Evolutionary conservation across 2,888 invertebrate genomes (phyloP).

Genomic region (Euplexia lucipara): DNA sequence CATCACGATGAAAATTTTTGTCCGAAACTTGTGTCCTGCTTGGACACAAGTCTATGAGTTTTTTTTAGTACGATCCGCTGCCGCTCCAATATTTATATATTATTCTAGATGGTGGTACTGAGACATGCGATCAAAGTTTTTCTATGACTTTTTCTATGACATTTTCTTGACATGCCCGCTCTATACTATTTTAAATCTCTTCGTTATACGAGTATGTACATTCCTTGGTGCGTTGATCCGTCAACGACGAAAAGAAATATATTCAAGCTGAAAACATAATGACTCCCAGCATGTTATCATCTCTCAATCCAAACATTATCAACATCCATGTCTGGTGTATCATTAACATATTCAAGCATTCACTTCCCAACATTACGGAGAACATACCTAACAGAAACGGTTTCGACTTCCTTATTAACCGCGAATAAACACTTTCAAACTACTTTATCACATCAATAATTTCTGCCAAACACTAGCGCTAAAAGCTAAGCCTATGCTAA

Average conservation of each 20-base stretch:
- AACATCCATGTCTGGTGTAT: not conserved
- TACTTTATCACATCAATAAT: slow-evolving; percentile 46
- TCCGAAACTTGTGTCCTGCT: too few relatives aligned
- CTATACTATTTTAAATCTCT: too few relatives aligned
- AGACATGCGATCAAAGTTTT: too few relatives aligned
- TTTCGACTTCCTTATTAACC: slow-evolving; percentile 34
- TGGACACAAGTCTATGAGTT: too few relatives aligned
- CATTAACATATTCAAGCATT: slow-evolving; percentile 8
- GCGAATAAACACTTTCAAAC: slow-evolving; percentile 35
- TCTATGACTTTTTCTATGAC: too few relatives aligned
- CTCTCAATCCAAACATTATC: not conserved
- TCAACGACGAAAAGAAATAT: not conserved
- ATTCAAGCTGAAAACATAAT: not conserved
- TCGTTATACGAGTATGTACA: too few relatives aligned
- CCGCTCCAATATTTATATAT: too few relatives aligned
- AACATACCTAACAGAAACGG: slow-evolving; percentile 24
- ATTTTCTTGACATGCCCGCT: too few relatives aligned
- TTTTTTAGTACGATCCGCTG: too few relatives aligned
- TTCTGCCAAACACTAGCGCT: slow-evolving; percentile 35
- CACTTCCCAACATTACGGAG: slow-evolving; percentile 25
- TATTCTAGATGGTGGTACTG: too few relatives aligned
- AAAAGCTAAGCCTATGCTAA: slow-evolving; percentile 46
- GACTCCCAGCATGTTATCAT: not conserved
- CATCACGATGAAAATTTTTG: too few relatives aligned
- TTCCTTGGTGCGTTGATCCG: not conserved